These are phyloP conservation scores for Phalloptychus januarius DNA, from an alignment of 2,797 vertebrate species.

Conservation along the genomic window DNA sequence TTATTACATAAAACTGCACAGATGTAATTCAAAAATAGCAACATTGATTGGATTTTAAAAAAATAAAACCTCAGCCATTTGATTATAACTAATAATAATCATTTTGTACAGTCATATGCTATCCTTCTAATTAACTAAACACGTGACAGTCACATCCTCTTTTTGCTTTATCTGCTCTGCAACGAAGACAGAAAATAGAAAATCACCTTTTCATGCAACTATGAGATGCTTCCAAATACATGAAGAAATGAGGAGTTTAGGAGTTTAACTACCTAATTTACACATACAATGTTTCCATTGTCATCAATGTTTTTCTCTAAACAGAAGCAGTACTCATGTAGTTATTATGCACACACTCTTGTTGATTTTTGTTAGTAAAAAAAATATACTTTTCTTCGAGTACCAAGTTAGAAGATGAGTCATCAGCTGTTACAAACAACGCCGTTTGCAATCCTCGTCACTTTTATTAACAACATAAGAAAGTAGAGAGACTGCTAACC, in stretches of 20 bases:
- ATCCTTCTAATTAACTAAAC: not conserved
- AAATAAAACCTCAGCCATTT: too few species aligned
- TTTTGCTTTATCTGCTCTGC: not conserved
- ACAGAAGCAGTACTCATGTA: not conserved
- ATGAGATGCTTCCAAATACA: not conserved
- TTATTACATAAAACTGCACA: too few species aligned
- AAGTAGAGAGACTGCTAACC: not conserved
- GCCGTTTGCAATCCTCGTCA: not conserved
- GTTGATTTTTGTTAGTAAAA: not conserved
- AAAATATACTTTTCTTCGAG: not conserved
- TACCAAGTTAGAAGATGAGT: not conserved
- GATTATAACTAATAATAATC: too few species aligned
- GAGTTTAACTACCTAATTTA: not conserved
- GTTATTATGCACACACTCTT: not conserved
- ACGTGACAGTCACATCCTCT: not conserved
- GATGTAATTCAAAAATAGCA: too few species aligned
- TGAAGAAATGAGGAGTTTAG: too few species aligned
- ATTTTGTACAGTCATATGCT: not conserved
- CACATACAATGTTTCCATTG: not conserved
- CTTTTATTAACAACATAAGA: constrained; percentile 10
- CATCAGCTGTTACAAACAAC: not conserved
- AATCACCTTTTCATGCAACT: too few species aligned
- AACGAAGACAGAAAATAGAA: not conserved
- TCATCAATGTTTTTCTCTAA: not conserved
- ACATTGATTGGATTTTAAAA: too few species aligned